Base-by-base conservation (phyloP, 2,888 invertebrate genomes). In the Drosophila macrospina region DNA sequence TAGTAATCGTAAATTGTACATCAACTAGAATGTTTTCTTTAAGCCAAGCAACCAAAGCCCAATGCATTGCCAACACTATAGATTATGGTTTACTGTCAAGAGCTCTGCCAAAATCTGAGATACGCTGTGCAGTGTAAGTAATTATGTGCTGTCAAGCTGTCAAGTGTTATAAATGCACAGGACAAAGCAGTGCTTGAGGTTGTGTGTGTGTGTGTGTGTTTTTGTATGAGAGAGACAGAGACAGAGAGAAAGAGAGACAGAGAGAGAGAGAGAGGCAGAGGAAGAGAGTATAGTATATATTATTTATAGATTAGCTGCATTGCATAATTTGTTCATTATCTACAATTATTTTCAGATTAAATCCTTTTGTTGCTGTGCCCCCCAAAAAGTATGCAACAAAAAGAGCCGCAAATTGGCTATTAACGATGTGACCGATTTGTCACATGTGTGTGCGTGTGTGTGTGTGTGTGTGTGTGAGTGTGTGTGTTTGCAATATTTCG, bases 271-370 rank as follows among this genome's bases (percentile, higher is more conserved):
- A 20, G 20, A 20, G 20, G 3, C 2, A 20, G 3, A 3, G 20
- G 3, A n/a, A 7, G 2, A 4, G 11, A 15, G 20, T 5, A 10
- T 16, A 39, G 41, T 42, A 20, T 36, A 57, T 44, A 48, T 20
- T 20, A 52, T 37, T 48, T 74, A 39, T 62, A 32, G 45, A 61
- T 45, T 45, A 37, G 56, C 16, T 34, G 30, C 39, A 54, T 67
- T 50, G 48, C 57, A 42, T 48, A 62, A 68, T 41, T 48, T 62
- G 15, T 20, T 10, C 41, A 56, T 62, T 56, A 48, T 34, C 59
- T 55, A 54, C 55, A 64, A 74, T 75, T 65, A 75, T 75, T 65
- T 65, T 10, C 30, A 44, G 60, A 74, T 73, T 63, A 74, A 62
- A 63, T 28, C 47, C 32, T 28, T 52, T 42, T 39, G 55, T 41